Evolutionary conservation across 2,113 vertebrate genomes (phyloP).

Genomic region (Colossoma macropomum): DNA sequence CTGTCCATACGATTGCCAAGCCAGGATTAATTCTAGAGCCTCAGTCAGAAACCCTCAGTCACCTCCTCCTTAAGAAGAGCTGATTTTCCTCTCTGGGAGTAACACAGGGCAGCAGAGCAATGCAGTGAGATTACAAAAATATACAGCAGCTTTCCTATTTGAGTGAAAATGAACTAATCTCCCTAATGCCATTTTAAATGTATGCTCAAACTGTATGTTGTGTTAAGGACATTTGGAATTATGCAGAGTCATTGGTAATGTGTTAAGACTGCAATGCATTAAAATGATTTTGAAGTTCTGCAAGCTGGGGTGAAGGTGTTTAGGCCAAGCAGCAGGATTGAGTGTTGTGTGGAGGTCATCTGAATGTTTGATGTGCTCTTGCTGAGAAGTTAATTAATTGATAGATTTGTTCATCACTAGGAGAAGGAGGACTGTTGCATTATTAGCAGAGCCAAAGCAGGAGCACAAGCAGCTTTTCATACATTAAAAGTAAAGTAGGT

Average conservation of each 20-base stretch:
- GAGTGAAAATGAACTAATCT: too few relatives aligned
- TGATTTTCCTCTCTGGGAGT: not conserved
- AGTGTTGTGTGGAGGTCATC: not conserved
- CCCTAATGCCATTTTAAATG: not conserved
- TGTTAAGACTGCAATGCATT: too few relatives aligned
- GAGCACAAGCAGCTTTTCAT: not conserved
- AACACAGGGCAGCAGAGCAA: not conserved
- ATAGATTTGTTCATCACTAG: not conserved
- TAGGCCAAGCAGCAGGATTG: not conserved
- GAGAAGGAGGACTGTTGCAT: not conserved
- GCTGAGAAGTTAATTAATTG: not conserved
- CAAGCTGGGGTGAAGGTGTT: not conserved
- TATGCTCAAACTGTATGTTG: not conserved
- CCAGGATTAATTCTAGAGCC: not conserved
- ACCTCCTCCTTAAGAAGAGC: conserved; percentile 5
- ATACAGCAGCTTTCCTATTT: too few relatives aligned
- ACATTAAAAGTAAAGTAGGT: too few relatives aligned
- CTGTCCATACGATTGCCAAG: not conserved
- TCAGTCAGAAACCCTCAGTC: not conserved
- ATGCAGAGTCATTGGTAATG: too few relatives aligned
- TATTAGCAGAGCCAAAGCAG: not conserved
- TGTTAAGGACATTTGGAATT: not conserved
- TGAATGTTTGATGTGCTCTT: not conserved
- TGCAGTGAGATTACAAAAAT: too few relatives aligned
- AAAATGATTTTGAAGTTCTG: too few relatives aligned